Conservation (phyloP, 2,888 invertebrate genomes). For the Xestia xanthographa region DNA sequence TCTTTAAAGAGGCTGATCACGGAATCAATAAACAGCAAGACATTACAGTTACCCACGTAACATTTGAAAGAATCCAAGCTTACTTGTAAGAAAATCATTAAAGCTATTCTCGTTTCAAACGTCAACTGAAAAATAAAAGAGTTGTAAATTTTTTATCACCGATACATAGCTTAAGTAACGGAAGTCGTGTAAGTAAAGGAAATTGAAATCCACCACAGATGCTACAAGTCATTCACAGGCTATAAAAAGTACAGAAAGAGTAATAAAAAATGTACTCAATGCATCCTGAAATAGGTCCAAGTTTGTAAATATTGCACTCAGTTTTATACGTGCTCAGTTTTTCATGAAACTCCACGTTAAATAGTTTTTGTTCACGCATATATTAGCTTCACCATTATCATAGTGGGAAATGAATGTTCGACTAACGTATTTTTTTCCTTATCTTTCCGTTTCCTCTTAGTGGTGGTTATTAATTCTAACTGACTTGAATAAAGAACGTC, state of each 20-base stretch:
- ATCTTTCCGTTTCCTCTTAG: conserved; percentile 30
- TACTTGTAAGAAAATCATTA: conserved; percentile 29
- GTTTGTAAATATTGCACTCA: conserved; percentile 66
- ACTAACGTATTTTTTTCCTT: conserved; percentile 32
- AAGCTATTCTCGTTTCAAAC: conserved; percentile 68
- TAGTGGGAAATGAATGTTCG: conserved; percentile 35
- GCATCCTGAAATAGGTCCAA: conserved; percentile 77
- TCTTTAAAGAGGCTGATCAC: not conserved
- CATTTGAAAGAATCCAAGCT: not conserved
- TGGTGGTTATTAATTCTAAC: conserved; percentile 32
- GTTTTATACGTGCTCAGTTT: conserved; percentile 42
- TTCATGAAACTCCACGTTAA: conserved; percentile 45
- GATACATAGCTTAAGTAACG: conserved; percentile 83
- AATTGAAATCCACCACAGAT: conserved; percentile 89
- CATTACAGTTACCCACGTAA: not conserved
- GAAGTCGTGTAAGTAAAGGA: conserved; percentile 87
- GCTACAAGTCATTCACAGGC: conserved; percentile 86
- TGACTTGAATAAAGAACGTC: conserved; percentile 35
- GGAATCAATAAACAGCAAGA: not conserved
- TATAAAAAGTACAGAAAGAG: conserved; percentile 85
- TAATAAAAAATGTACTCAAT: conserved; percentile 81
- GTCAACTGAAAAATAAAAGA: conserved; percentile 77
- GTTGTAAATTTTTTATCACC: conserved; percentile 85
- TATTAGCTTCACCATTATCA: conserved; percentile 40
- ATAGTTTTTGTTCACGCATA: conserved; percentile 30